These are phyloP conservation scores for Chalcosyrphus nemorum DNA, from an alignment of 2,888 invertebrate species.

Conservation along the genomic window DNA sequence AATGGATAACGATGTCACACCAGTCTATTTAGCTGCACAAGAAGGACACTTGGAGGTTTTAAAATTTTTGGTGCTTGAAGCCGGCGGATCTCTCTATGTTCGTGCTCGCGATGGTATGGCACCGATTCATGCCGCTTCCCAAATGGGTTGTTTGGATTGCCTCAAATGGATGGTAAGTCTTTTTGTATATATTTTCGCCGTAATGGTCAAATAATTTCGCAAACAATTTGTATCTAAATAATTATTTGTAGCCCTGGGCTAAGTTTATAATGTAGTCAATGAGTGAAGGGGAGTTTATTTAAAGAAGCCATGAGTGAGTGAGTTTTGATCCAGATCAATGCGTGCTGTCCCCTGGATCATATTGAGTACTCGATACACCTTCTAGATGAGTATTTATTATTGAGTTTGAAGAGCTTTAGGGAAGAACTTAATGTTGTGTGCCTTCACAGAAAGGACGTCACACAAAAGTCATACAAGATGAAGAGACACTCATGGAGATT, in stretches of 20 bases:
- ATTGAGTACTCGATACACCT: too few relatives aligned
- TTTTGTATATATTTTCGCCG: neutral
- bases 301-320: too few relatives aligned
- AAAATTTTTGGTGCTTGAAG: slow-evolving; percentile 91
- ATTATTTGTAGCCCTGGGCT: neutral
- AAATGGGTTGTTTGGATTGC: slow-evolving; percentile 93
- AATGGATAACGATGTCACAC: slow-evolving; percentile 96
- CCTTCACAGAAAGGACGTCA: too few relatives aligned
- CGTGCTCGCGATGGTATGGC: slow-evolving; percentile 95
- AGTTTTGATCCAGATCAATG: too few relatives aligned
- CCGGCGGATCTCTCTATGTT: slow-evolving; percentile 91
- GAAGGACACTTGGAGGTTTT: slow-evolving; percentile 94
- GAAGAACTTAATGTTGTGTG: too few relatives aligned
- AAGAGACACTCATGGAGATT: too few relatives aligned
- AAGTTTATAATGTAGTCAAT: too few relatives aligned
- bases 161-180: slow-evolving; percentile 93
- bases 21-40: slow-evolving; percentile 94
- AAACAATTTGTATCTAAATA: neutral
- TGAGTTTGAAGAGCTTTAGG: too few relatives aligned
- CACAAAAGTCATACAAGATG: too few relatives aligned
- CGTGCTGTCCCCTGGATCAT: too few relatives aligned
- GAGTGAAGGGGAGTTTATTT: too few relatives aligned
- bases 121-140: slow-evolving; percentile 94
- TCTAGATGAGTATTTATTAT: too few relatives aligned
- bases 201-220: slow-evolving; percentile 3